Evolutionary conservation across 1,140 invertebrate species (phyloP).

Genomic region (Nasonia giraulti): DNA sequence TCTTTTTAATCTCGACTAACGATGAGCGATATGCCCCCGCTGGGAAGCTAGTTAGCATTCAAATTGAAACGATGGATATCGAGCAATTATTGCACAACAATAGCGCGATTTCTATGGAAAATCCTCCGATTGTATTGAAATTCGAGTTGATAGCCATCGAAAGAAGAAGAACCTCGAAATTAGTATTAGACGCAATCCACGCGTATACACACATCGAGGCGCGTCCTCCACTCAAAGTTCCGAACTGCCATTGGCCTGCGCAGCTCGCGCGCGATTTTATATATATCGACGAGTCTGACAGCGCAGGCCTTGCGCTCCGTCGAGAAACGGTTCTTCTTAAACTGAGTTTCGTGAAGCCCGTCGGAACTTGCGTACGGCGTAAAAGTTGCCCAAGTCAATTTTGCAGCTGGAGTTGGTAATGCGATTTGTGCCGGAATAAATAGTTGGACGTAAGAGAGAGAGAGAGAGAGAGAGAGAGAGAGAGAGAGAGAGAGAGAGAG

Average conservation of each 20-base stretch:
- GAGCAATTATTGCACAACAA: too few species aligned
- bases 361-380: conserved; percentile 70
- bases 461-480: neutral
- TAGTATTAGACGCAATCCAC: too few species aligned
- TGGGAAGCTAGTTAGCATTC: too few species aligned
- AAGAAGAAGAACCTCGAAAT: neutral
- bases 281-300: conserved; percentile 63
- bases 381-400: conserved; percentile 74
- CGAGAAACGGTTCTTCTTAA: conserved; percentile 73
- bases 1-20: neutral
- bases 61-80: too few species aligned
- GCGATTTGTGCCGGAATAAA: conserved; percentile 74
- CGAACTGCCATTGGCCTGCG: conserved; percentile 60
- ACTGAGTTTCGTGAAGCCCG: conserved; percentile 74
- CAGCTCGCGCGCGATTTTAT: conserved; percentile 56
- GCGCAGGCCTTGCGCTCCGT: conserved; percentile 60
- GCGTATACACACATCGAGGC: conserved; percentile 13
- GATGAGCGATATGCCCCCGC: too few species aligned
- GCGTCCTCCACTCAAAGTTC: conserved; percentile 58
- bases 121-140: too few species aligned
- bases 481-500: conserved; percentile 20
- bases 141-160: neutral
- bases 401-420: conserved; percentile 74
- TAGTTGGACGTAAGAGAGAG: conserved; percentile 61
- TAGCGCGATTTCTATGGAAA: too few species aligned